Conservation (phyloP, 92 coral and sea anemone genomes). For the Anthopleura xanthogrammica region DNA sequence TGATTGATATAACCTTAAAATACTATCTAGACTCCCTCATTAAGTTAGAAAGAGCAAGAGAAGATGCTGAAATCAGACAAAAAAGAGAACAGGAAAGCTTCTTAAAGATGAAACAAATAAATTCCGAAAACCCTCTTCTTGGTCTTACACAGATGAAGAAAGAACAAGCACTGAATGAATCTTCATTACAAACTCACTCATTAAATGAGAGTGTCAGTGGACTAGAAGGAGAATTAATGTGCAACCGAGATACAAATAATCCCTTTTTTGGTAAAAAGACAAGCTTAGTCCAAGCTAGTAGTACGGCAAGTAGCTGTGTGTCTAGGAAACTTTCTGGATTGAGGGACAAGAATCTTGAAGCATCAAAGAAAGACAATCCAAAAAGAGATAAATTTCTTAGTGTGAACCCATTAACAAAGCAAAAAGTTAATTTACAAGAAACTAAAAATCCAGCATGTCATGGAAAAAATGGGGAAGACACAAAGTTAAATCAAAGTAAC, state of each 20-base stretch:
- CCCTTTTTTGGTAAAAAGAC: constrained; percentile 79
- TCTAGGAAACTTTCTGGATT: constrained; percentile 7
- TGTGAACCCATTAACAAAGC: constrained; percentile 1
- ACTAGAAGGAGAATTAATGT: not conserved
- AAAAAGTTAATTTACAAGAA: not conserved
- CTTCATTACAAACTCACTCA: not conserved
- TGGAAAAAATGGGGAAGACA: not conserved
- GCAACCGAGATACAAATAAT: constrained; percentile 23
- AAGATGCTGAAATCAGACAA: constrained; percentile 84
- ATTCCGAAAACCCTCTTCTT: constrained; percentile 55
- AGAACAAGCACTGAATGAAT: constrained; percentile 45
- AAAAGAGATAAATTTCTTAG: not conserved
- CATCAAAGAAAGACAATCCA: not conserved
- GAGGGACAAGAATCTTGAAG: not conserved
- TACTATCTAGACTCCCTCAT: constrained; percentile 60
- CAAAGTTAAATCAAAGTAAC: too few species aligned
- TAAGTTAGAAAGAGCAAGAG: constrained; percentile 70
- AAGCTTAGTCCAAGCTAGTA: not conserved
- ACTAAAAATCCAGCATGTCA: not conserved
- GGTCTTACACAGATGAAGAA: constrained; percentile 55
- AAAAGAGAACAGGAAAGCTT: constrained; percentile 77
- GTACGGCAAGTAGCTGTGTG: not conserved
- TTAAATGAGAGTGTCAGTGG: constrained; percentile 15
- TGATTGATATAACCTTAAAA: too few species aligned
- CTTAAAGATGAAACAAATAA: constrained; percentile 14